Conservation (phyloP, 2,888 invertebrate species). For the Orthosia incerta region DNA sequence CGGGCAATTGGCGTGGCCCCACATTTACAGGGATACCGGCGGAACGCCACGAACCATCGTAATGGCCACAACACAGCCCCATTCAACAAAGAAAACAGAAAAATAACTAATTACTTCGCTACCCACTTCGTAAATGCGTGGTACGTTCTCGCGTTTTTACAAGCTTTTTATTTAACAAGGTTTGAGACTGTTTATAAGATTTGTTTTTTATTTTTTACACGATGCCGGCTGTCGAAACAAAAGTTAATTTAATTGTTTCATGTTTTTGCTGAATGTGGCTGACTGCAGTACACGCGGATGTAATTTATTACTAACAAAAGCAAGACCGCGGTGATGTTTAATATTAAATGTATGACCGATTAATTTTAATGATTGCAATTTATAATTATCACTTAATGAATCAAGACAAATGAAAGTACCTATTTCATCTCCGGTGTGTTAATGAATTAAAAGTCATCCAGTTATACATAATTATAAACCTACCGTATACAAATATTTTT, state of each 20-base stretch:
- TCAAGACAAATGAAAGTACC: not conserved
- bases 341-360: not conserved
- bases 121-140: constrained; percentile 63
- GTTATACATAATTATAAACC: not conserved
- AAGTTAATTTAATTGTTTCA: constrained; percentile 12
- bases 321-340: not conserved
- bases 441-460: not conserved
- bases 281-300: constrained; percentile 10
- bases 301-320: constrained; percentile 30
- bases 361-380: not conserved
- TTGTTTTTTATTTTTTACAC: constrained; percentile 38
- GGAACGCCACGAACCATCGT: constrained; percentile 65
- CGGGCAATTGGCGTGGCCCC: constrained; percentile 60
- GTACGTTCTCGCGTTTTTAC: constrained; percentile 57
- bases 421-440: no score
- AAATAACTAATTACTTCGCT: constrained; percentile 66
- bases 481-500: not conserved
- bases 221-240: constrained; percentile 16
- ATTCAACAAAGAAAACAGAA: constrained; percentile 70
- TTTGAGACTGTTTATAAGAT: constrained; percentile 48
- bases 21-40: constrained; percentile 65
- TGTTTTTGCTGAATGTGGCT: constrained; percentile 17
- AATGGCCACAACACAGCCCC: constrained; percentile 66
- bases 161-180: constrained; percentile 59
- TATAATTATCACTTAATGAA: not conserved